These are phyloP conservation scores for Drosophila koepferae DNA, from an alignment of 2,888 invertebrate genomes.

Conservation along the genomic window DNA sequence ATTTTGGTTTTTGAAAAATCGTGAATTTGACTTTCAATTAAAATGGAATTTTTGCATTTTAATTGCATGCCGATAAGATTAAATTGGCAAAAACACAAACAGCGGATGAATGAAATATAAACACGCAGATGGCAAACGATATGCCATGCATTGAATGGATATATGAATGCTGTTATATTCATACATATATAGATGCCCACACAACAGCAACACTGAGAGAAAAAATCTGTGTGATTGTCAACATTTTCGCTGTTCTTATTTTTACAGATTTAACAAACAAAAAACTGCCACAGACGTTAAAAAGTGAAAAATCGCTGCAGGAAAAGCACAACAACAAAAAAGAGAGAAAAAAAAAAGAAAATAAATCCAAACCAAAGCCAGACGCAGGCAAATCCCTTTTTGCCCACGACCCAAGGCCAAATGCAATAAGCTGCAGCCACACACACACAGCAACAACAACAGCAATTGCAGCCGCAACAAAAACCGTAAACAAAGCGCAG, in stretches of 20 bases:
- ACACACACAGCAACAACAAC: not conserved
- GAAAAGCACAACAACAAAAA: not conserved
- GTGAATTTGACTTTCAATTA: slow-evolving; percentile 44
- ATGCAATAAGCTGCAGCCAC: slow-evolving; percentile 73
- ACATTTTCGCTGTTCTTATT: slow-evolving; percentile 61
- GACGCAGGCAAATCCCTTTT: slow-evolving; percentile 33
- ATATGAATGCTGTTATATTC: not conserved
- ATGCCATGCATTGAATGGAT: slow-evolving; percentile 36
- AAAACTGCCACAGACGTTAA: slow-evolving; percentile 66
- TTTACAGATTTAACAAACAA: slow-evolving; percentile 68
- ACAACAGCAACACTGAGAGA: slow-evolving; percentile 40
- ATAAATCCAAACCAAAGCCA: not conserved
- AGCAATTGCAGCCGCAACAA: slow-evolving; percentile 19
- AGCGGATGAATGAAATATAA: slow-evolving; percentile 60
- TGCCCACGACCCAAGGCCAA: slow-evolving; percentile 44
- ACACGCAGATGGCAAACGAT: slow-evolving; percentile 58
- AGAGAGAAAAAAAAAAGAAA: not conserved
- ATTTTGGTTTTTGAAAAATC: slow-evolving; percentile 7
- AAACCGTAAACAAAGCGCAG: slow-evolving; percentile 60
- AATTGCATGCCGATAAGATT: slow-evolving; percentile 71
- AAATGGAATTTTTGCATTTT: slow-evolving; percentile 66
- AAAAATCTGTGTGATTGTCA: slow-evolving; percentile 53
- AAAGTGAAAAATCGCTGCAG: slow-evolving; percentile 62
- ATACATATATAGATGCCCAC: slow-evolving; percentile 41
- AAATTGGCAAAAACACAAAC: slow-evolving; percentile 52